Conservation (phyloP, 2,113 vertebrate genomes). For the Burhinus oedicnemus region DNA sequence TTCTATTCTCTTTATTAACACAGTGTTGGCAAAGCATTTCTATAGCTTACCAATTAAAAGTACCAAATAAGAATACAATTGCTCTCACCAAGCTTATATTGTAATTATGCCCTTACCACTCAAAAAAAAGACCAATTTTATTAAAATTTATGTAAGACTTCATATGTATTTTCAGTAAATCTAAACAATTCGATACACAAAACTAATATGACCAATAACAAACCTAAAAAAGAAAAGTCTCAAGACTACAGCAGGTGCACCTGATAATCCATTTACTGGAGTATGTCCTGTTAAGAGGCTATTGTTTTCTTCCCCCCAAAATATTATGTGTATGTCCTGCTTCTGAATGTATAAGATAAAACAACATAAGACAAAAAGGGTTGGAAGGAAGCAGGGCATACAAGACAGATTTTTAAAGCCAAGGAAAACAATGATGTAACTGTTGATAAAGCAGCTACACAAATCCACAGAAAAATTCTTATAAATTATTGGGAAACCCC, state of each 20-base stretch:
- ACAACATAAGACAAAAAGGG: conserved; percentile 76
- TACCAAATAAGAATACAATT: background rate
- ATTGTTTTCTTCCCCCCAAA: conserved; percentile 84
- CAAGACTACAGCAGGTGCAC: conserved; percentile 20
- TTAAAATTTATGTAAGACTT: background rate
- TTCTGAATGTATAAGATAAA: conserved; percentile 92
- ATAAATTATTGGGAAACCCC: background rate
- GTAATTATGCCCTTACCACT: background rate
- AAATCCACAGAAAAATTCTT: background rate
- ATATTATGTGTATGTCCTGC: conserved; percentile 86
- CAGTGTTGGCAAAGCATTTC: background rate
- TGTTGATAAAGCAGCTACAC: background rate
- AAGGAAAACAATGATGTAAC: background rate
- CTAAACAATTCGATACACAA: background rate
- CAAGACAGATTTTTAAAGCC: conserved; percentile 21
- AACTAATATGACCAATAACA: background rate
- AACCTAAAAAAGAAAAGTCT: background rate
- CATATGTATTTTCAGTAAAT: background rate
- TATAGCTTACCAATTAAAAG: background rate
- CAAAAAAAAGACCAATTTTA: background rate
- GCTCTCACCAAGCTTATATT: background rate
- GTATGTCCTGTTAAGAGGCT: conserved; percentile 68
- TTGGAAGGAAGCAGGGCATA: conserved; percentile 59
- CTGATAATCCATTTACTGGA: conserved; percentile 67
- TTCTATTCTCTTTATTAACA: background rate